phyloP scores from a whole-genome alignment of 2,797 vertebrate genomes.

The Semaprochilodus insignis region DNA sequence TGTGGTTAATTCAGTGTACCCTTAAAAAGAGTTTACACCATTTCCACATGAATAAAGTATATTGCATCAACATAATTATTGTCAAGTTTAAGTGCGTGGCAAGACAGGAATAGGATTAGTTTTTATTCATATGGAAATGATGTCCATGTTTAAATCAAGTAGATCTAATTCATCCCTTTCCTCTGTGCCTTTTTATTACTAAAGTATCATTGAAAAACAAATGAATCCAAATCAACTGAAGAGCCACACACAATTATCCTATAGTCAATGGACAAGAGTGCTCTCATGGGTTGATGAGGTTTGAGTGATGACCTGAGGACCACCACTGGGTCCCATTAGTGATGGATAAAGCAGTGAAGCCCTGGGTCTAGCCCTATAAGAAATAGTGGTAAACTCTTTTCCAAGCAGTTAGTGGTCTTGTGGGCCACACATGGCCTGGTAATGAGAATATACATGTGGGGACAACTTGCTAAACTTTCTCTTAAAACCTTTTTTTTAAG shows the following conservation, averaged over 20 bases:
- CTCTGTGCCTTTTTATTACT: not conserved
- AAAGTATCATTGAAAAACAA: not conserved
- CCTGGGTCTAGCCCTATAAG: not conserved
- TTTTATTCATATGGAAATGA: not conserved
- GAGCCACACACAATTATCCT: too few relatives aligned
- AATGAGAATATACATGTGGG: too few relatives aligned
- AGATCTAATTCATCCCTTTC: not conserved
- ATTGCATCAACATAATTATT: too few relatives aligned
- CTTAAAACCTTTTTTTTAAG: too few relatives aligned
- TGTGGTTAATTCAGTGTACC: too few relatives aligned
- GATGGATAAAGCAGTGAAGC: conserved; percentile 63
- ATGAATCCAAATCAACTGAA: not conserved
- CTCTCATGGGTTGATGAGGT: conserved; percentile 62
- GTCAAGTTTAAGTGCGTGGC: too few relatives aligned
- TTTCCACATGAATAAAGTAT: too few relatives aligned
- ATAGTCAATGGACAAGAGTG: not conserved
- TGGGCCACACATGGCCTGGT: too few relatives aligned
- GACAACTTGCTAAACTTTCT: too few relatives aligned
- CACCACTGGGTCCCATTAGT: conserved; percentile 50
- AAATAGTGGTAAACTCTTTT: not conserved
- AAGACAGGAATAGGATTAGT: too few relatives aligned
- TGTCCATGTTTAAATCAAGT: not conserved
- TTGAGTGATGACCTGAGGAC: conserved; percentile 35
- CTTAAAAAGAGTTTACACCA: too few relatives aligned
- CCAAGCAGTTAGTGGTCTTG: not conserved